A percentile compares a stretch with the other conserved stretches of the same genome.
These are phyloP conservation scores for Isaurus tuberculatus DNA, from an alignment of 92 coral and sea anemone genomes.

Conservation along the genomic window DNA sequence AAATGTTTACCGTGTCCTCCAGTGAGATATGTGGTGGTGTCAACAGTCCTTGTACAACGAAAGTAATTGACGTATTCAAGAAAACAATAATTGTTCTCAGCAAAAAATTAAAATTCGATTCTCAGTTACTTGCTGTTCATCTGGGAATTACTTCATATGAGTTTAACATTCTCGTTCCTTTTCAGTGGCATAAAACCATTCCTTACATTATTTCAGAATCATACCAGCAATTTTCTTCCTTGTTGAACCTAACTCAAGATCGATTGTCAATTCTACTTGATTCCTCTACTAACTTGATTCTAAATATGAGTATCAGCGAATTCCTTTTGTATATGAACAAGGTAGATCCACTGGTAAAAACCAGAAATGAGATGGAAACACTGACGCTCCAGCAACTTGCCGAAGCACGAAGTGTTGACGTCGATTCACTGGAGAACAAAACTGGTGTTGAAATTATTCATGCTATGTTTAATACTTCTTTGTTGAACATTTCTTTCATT, in stretches of 20 bases:
- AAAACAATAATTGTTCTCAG: slow-evolving; percentile 57
- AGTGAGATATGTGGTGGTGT: slow-evolving; percentile 59
- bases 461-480: slow-evolving; percentile 45
- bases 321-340: too few species aligned
- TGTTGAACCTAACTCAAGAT: slow-evolving; percentile 55
- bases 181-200: slow-evolving; percentile 64
- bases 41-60: slow-evolving; percentile 14
- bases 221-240: slow-evolving; percentile 45
- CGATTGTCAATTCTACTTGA: slow-evolving; percentile 63
- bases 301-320: slow-evolving; percentile 52
- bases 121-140: slow-evolving; percentile 48
- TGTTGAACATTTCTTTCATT: slow-evolving; percentile 61
- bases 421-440: slow-evolving; percentile 46
- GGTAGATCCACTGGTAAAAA: slow-evolving; percentile 19
- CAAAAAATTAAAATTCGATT: slow-evolving; percentile 46
- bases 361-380: slow-evolving; percentile 37
- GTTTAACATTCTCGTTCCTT: slow-evolving; percentile 58
- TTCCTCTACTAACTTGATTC: slow-evolving; percentile 31
- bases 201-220: slow-evolving; percentile 64
- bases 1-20: slow-evolving; percentile 62
- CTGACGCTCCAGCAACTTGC: slow-evolving; percentile 41
- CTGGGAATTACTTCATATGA: slow-evolving; percentile 56
- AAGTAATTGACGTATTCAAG: slow-evolving; percentile 60
- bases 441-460: slow-evolving; percentile 52
- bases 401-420: slow-evolving; percentile 36